Evolutionary conservation across 2,797 vertebrate genomes (phyloP).

Genomic region (Cirrhinus mrigala): DNA sequence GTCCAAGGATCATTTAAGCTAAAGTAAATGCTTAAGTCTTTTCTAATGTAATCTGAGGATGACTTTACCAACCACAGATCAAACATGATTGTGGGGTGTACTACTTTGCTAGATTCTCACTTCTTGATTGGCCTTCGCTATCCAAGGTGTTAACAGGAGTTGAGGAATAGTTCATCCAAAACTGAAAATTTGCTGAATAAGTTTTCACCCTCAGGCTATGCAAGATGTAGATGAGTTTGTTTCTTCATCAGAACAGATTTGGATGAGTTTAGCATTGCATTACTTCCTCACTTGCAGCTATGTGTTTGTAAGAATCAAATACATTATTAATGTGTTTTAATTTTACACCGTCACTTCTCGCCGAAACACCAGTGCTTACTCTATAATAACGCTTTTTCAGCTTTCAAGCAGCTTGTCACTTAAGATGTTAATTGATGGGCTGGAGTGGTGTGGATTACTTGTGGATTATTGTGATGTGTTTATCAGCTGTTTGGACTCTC

Average conservation of each 20-base stretch:
- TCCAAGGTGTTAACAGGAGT: not conserved
- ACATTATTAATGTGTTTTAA: not conserved
- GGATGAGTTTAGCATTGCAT: not conserved
- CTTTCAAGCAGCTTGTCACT: not conserved
- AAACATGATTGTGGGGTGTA: not conserved
- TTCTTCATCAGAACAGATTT: not conserved
- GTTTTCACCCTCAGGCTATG: not conserved
- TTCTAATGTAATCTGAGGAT: not conserved
- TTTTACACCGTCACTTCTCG: not conserved
- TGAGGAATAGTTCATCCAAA: not conserved
- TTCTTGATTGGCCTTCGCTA: not conserved
- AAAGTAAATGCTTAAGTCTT: not conserved
- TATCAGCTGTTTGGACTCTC: not conserved
- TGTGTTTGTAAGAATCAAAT: not conserved
- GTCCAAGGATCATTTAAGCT: not conserved
- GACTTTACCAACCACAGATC: not conserved
- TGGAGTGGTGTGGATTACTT: not conserved
- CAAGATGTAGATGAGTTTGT: not conserved
- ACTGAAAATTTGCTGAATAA: not conserved
- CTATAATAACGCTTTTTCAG: not conserved
- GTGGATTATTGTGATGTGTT: not conserved
- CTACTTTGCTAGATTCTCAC: not conserved
- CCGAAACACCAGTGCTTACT: not conserved
- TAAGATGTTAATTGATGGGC: not conserved
- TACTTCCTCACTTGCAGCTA: not conserved